Evolutionary conservation across 2,113 vertebrate genomes (phyloP).

Genomic region (Thinocorus orbignyianus): DNA sequence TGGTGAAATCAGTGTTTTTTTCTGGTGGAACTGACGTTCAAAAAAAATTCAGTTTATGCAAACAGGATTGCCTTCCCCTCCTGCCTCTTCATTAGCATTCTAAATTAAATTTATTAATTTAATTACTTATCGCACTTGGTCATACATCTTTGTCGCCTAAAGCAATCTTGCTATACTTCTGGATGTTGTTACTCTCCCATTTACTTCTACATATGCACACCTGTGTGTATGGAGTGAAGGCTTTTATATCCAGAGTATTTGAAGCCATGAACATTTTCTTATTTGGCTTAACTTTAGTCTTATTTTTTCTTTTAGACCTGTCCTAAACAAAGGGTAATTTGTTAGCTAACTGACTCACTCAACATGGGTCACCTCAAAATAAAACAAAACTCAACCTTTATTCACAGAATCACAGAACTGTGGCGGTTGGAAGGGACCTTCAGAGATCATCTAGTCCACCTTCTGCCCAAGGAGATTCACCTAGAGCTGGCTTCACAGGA

Average conservation of each 20-base stretch:
- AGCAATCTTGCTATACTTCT: background rate
- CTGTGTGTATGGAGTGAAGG: background rate
- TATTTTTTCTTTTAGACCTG: background rate
- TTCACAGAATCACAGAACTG: background rate
- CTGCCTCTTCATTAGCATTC: background rate
- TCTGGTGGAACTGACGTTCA: background rate
- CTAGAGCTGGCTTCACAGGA: too few species aligned
- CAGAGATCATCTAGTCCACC: too few species aligned
- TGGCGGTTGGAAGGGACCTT: too few species aligned
- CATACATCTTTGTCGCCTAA: background rate
- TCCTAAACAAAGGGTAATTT: background rate
- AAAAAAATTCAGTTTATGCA: background rate
- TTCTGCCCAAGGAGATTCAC: too few species aligned
- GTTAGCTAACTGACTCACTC: background rate
- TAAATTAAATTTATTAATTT: background rate
- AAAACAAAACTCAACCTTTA: background rate
- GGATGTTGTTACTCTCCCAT: background rate
- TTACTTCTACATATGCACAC: background rate
- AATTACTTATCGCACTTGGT: background rate
- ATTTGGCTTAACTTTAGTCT: background rate
- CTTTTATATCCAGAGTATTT: background rate
- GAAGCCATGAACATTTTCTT: background rate
- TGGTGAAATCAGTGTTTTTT: rapidly evolving
- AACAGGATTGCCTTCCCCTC: background rate
- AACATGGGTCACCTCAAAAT: background rate